Evolutionary conservation across 2,888 invertebrate species (phyloP).

Genomic region (Diploptera punctata): DNA sequence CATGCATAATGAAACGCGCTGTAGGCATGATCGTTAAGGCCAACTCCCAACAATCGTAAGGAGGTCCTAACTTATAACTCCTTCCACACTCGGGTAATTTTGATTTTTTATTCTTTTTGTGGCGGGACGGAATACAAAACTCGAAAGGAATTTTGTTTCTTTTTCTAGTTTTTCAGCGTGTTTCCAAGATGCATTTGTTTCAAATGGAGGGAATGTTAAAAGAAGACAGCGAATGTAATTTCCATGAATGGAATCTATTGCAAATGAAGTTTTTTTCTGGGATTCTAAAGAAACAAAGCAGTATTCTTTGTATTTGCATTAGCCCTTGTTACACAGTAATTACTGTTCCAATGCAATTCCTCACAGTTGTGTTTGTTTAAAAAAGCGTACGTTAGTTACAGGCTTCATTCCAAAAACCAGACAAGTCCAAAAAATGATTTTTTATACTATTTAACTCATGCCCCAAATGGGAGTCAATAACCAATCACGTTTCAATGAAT

Average conservation of each 20-base stretch:
- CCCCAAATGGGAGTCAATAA: too few relatives aligned
- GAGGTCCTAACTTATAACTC: constrained; percentile 16
- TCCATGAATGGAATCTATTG: constrained; percentile 15
- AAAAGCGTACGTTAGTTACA: too few relatives aligned
- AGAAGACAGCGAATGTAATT: constrained; percentile 16
- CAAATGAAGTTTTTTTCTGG: constrained; percentile 14
- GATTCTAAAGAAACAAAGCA: too few relatives aligned
- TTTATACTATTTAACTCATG: too few relatives aligned
- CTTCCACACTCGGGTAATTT: constrained; percentile 5
- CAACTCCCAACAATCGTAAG: neutral
- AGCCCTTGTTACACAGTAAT: too few relatives aligned
- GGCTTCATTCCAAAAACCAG: too few relatives aligned
- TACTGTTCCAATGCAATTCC: too few relatives aligned
- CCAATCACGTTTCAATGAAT: too few relatives aligned
- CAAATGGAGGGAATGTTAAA: constrained; percentile 1
- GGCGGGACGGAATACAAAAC: neutral
- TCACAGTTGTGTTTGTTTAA: too few relatives aligned
- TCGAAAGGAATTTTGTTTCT: neutral
- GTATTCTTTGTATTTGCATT: too few relatives aligned
- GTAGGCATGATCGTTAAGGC: constrained; percentile 13
- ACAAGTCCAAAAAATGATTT: too few relatives aligned
- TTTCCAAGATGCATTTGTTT: neutral
- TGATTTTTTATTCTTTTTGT: neutral
- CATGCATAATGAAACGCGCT: constrained; percentile 12
- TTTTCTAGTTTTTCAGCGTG: neutral